These are phyloP conservation scores for Bhutanitis thaidina DNA, from an alignment of 2,888 invertebrate genomes.

Conservation along the genomic window DNA sequence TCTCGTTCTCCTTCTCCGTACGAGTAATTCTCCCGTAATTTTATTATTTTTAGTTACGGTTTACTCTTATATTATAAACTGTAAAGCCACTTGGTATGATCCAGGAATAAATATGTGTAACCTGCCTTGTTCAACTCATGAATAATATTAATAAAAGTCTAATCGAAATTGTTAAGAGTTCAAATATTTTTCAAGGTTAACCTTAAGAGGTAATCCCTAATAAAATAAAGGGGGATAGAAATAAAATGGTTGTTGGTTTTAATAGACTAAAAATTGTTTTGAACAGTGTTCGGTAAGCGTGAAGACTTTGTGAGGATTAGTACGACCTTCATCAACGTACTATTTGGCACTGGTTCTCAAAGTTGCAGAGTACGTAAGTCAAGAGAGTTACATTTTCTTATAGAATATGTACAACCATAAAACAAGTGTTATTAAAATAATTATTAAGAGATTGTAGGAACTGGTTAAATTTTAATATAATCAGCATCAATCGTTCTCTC, in stretches of 20 bases:
- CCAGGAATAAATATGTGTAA: no score
- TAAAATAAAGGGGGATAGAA: slow-evolving; percentile 20
- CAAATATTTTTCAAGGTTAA: slow-evolving; percentile 14
- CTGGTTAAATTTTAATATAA: no score
- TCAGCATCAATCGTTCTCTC: no score
- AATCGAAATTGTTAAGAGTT: not conserved
- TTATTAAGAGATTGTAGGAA: no score
- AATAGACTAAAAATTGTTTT: slow-evolving; percentile 77
- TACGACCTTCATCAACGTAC: slow-evolving; percentile 49
- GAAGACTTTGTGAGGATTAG: slow-evolving; percentile 70
- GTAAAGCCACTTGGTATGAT: no score
- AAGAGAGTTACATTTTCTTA: not conserved
- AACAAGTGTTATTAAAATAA: no score
- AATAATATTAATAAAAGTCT: not conserved
- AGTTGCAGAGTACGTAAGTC: slow-evolving; percentile 27
- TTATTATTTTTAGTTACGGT: no score
- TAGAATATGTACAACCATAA: no score
- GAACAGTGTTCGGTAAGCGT: slow-evolving; percentile 68
- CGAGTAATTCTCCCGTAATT: no score
- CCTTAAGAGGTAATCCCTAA: slow-evolving; percentile 20
- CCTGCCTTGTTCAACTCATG: not conserved
- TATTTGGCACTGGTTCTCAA: slow-evolving; percentile 46
- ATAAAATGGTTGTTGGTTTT: slow-evolving; percentile 47
- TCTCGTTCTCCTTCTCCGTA: no score
- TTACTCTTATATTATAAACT: no score